phyloP scores from a whole-genome alignment of 1,140 invertebrate species.

The Euwallacea similis region DNA sequence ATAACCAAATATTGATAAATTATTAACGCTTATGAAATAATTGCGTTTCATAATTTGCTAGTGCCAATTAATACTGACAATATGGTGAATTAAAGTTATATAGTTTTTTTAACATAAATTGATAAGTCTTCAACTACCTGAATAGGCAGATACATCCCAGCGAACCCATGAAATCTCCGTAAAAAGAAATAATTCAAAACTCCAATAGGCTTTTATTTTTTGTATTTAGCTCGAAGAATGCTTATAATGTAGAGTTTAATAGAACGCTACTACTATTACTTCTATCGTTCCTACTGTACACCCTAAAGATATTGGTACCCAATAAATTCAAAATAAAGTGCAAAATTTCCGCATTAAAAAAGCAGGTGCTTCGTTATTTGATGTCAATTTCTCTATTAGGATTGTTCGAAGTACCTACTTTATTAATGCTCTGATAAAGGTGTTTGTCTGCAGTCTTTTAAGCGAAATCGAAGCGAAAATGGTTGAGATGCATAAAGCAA shows the following conservation, averaged over 20 bases:
- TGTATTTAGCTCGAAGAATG: background rate
- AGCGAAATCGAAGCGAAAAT: background rate
- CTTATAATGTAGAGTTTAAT: background rate
- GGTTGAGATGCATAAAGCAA: background rate
- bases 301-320: constrained; percentile 5
- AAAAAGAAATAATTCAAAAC: too few species aligned
- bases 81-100: too few species aligned
- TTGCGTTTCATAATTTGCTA: too few species aligned
- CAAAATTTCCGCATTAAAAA: background rate
- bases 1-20: too few species aligned
- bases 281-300: background rate
- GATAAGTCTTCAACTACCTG: too few species aligned
- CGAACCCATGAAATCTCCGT: too few species aligned
- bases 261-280: constrained; percentile 3
- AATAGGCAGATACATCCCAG: too few species aligned
- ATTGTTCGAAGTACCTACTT: background rate
- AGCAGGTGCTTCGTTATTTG: background rate
- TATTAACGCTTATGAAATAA: too few species aligned
- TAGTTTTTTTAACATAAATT: too few species aligned
- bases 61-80: too few species aligned
- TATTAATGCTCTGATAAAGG: background rate
- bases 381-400: background rate
- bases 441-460: constrained; percentile 1
- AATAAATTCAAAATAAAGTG: background rate
- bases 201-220: background rate